Percentiles rank a stretch among this genome's conserved stretches.
These are phyloP conservation scores for Bryconaethiops microstoma DNA, from an alignment of 2,797 vertebrate species.

Conservation along the genomic window DNA sequence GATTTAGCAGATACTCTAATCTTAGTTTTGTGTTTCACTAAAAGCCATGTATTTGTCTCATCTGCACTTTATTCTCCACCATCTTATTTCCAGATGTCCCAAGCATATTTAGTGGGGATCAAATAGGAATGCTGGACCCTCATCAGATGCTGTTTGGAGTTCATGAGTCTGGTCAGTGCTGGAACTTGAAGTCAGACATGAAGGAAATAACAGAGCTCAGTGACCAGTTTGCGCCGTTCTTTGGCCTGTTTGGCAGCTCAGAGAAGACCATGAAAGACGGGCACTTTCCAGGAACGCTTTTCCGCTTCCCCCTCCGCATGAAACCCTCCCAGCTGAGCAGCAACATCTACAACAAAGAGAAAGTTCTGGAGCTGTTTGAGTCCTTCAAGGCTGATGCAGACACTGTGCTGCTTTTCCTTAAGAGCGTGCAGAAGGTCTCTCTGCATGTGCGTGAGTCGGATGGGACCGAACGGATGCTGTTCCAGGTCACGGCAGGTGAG, in stretches of 20 bases:
- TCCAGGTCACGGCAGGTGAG: conserved; percentile 89
- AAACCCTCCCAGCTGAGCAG: conserved; percentile 91
- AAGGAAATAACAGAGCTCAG: conserved; percentile 90
- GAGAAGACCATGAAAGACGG: conserved; percentile 87
- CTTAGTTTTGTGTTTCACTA: not conserved
- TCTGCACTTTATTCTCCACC: not conserved
- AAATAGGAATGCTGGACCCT: conserved; percentile 98
- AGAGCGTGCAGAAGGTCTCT: conserved; percentile 92
- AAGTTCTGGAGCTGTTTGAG: conserved; percentile 94
- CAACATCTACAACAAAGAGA: conserved; percentile 95
- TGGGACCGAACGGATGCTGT: conserved; percentile 89
- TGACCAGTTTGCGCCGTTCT: conserved; percentile 94
- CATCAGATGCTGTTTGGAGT: conserved; percentile 95
- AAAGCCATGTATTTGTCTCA: not conserved
- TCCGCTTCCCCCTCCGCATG: conserved; percentile 94
- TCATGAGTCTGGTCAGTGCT: conserved; percentile 96
- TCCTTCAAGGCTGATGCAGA: conserved; percentile 96
- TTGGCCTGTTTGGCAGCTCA: conserved; percentile 91
- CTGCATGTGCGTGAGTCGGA: conserved; percentile 88
- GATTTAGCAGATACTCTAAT: not conserved
- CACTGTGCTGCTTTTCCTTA: conserved; percentile 94
- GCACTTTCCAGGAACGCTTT: conserved; percentile 93
- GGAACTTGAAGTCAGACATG: conserved; percentile 92
- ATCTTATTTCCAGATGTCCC: conserved; percentile 86
- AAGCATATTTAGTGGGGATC: conserved; percentile 97